Evolutionary conservation across 1,140 invertebrate species (phyloP).

Genomic region (Drosophila leontia): DNA sequence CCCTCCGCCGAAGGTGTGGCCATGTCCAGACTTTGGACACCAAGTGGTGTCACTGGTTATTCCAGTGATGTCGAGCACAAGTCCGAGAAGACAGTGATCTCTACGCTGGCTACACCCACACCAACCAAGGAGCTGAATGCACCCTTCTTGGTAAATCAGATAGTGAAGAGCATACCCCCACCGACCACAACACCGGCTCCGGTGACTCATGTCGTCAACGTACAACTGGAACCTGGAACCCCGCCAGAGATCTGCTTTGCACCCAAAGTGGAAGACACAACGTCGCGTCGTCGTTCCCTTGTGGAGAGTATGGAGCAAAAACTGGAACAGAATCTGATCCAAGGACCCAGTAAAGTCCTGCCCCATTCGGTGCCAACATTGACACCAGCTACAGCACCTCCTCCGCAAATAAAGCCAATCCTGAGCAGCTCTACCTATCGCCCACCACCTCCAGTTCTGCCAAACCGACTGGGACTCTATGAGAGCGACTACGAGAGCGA

Average conservation of each 20-base stretch:
- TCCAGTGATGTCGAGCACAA: slow-evolving; percentile 66
- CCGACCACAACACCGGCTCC: slow-evolving; percentile 68
- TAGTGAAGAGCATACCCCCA: slow-evolving; percentile 84
- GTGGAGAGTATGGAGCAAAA: slow-evolving; percentile 87
- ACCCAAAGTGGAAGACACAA: slow-evolving; percentile 76
- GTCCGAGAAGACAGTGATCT: slow-evolving; percentile 61
- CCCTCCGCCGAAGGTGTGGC: slow-evolving; percentile 87
- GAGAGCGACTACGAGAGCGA: slow-evolving; percentile 91
- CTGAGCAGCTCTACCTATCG: slow-evolving; percentile 52
- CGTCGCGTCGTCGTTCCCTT: slow-evolving; percentile 85
- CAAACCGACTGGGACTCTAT: slow-evolving; percentile 88
- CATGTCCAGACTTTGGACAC: slow-evolving; percentile 88
- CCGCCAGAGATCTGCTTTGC: slow-evolving; percentile 89
- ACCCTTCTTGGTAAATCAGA: slow-evolving; percentile 86
- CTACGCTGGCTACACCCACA: slow-evolving; percentile 69
- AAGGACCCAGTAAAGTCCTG: slow-evolving; percentile 86
- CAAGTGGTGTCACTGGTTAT: slow-evolving; percentile 57
- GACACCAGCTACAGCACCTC: slow-evolving; percentile 45
- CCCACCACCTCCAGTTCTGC: slow-evolving; percentile 86
- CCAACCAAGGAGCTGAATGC: slow-evolving; percentile 85
- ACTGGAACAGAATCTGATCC: slow-evolving; percentile 86
- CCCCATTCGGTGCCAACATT: slow-evolving; percentile 85
- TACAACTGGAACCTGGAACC: slow-evolving; percentile 87
- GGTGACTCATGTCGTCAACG: slow-evolving; percentile 74
- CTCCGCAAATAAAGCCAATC: slow-evolving; percentile 1